These are phyloP conservation scores for Misgurnus anguillicaudatus DNA, from an alignment of 2,113 vertebrate genomes.

Conservation along the genomic window DNA sequence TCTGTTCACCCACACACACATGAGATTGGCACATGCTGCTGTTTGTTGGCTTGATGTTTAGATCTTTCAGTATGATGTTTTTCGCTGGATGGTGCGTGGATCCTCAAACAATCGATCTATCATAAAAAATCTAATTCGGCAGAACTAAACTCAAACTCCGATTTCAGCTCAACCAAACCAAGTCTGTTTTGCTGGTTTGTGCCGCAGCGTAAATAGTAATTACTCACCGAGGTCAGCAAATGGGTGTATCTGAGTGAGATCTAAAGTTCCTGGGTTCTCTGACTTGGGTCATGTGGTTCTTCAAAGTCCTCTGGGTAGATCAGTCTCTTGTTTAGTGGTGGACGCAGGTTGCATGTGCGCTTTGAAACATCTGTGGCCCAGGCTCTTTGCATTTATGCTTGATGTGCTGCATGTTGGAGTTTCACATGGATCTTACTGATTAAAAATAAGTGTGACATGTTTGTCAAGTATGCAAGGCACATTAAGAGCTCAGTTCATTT, in stretches of 20 bases:
- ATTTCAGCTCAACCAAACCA: background rate
- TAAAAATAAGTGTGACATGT: background rate
- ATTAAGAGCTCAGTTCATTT: background rate
- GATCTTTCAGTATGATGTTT: background rate
- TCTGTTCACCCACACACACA: slow-evolving; percentile 18
- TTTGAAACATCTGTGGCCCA: background rate
- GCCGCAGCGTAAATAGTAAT: slow-evolving; percentile 43
- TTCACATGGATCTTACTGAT: background rate
- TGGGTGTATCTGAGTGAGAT: slow-evolving; percentile 35
- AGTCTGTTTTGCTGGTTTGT: slow-evolving; percentile 12
- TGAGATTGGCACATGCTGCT: slow-evolving; percentile 14
- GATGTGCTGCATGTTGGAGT: slow-evolving; percentile 1
- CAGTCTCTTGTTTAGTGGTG: slow-evolving; percentile 38
- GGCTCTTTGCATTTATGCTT: slow-evolving; percentile 9
- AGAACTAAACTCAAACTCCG: background rate
- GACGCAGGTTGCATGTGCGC: slow-evolving; percentile 35
- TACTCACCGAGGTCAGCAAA: slow-evolving; percentile 20
- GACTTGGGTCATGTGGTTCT: slow-evolving; percentile 29
- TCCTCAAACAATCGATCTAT: too few species aligned
- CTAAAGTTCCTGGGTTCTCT: slow-evolving; percentile 37
- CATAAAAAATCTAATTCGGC: too few species aligned
- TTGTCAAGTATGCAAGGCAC: background rate
- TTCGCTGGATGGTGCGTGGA: background rate
- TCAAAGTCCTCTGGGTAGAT: slow-evolving; percentile 46
- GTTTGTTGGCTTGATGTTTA: background rate